phyloP scores from a whole-genome alignment of 2,797 vertebrate species.

The Leptodactylus fallax region DNA sequence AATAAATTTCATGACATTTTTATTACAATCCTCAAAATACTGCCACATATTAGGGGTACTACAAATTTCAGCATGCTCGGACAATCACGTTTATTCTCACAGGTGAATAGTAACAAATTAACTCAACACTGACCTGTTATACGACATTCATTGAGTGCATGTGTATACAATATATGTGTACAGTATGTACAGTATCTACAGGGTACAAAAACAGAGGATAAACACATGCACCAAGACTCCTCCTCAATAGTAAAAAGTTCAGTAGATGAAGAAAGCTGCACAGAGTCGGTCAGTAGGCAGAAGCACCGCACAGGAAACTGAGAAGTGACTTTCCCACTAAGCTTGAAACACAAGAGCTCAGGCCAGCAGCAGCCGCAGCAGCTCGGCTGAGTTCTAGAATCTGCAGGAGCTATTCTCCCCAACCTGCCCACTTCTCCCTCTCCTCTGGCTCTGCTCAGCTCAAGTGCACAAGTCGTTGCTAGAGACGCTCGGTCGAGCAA shows the following conservation, averaged over 20 bases:
- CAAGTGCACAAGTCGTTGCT: slow-evolving; percentile 54
- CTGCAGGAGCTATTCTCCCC: not conserved
- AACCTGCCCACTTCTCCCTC: not conserved
- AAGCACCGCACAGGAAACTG: slow-evolving; percentile 52
- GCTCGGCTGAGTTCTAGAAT: not conserved
- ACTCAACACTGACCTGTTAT: not conserved
- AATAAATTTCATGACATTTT: too few species aligned
- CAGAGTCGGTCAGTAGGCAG: not conserved
- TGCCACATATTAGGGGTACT: too few species aligned
- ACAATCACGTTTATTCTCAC: not conserved
- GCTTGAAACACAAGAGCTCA: slow-evolving; percentile 21
- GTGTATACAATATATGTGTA: not conserved
- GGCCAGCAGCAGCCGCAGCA: not conserved
- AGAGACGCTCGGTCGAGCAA: slow-evolving; percentile 42
- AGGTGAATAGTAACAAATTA: not conserved
- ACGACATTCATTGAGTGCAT: not conserved
- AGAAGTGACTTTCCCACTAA: slow-evolving; percentile 33
- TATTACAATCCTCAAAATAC: too few species aligned
- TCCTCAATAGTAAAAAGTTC: slow-evolving; percentile 36
- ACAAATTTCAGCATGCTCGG: not conserved
- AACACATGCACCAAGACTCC: slow-evolving; percentile 14
- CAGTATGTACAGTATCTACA: not conserved
- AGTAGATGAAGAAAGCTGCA: slow-evolving; percentile 8
- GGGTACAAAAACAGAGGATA: not conserved
- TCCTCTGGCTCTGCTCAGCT: slow-evolving; percentile 18